Base-by-base conservation (phyloP, 2,113 vertebrate species). In the Proterorhinus semilunaris region DNA sequence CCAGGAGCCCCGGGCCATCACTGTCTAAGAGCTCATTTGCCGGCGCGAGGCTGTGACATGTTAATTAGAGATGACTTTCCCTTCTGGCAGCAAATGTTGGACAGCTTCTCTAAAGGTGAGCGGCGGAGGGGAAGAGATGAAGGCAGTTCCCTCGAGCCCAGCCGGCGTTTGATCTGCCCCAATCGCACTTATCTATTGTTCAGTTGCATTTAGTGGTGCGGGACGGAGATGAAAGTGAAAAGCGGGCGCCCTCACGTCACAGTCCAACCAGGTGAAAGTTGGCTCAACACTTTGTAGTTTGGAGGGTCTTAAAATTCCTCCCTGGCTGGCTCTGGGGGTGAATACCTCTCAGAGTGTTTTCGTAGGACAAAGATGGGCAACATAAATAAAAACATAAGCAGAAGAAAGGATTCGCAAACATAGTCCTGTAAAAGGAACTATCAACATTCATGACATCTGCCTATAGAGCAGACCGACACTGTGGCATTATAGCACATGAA, bases 31-130 rank as follows among this genome's bases (percentile, higher is more conserved):
- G 83, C 83, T 77, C 79, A 81, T 78, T 76, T 81, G 75, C 85
- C 75, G 80, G 79, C 73, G 83, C 72, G 59, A 69, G 45, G 63
- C 74, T 70, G 76, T 79, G 79, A 83, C 82, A 72, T 84, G 85
- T 88, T 88, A 89, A 90, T 91, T 89, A 90, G 77, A 68, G 69
- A 80, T 65, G 69, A 67, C 76, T 85, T 78, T 75, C 69, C 77
- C 82, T 80, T 77, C 79, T 83, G 82, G 80, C 81, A 57, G 69
- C 45, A 27, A 48, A 50, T 44, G 64, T 7, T 42, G 83, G 84
- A 66, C 80, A 68, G 81, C 69, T 58, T 49, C 69, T 69, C 83
- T 65, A 66, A 69, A 85, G 81, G 80, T 87, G 77, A 77, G 79
- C 68, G 63, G 70, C 46, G 16, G 68, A 80, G 73, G 17, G 80